Evolutionary conservation across 2,113 vertebrate genomes (phyloP), one percentile per base, ranked within the genome.

Genomic region (Piprites chloris): DNA sequence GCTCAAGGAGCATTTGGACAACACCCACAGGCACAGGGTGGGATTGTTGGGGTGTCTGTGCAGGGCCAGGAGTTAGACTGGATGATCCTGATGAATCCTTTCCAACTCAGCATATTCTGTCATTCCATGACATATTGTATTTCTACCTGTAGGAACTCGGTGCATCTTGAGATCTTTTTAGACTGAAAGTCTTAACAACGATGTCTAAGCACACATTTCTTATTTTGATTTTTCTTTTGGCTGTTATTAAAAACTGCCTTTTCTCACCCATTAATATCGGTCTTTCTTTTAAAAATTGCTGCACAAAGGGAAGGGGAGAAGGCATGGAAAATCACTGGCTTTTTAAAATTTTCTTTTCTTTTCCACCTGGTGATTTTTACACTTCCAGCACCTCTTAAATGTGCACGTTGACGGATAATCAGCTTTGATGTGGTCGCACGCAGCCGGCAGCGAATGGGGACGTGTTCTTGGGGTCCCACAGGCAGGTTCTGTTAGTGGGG

Each of bases 21-120:
- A 0, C 0, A 1, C 42, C 42, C 8, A 1, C 26, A 35, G 63
- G 44, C 11, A 4, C 46, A 78, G 74, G 3, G 1, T 78, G 58
- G 75, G 24, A 41, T 35, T 63, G 19, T 6, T 87, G 82, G 59
- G 18, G 14, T 65, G 50, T 75, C 24, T 49, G n/a, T 14, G 52
- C 61, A 75, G 35, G 42, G 32, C 8, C 71, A 32, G 35, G 28
- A 12, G 3, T 24, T 16, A 44, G n/a, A 19, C 69, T 85, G 9
- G 7, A 15, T 74, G 28, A 6, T 74, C 49, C 59, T 27, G 18
- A 22, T 33, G 69, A 10, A 2, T 41, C 50, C 41, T n/a, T 66
- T 16, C 42, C 19, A 24, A 16, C 12, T 30, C 71, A 49, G 42
- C 30, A 30, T 26, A 20, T 67, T 50, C 42, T 41, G 0, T 35